phyloP scores from a whole-genome alignment of 1,140 invertebrate genomes.

The Drosophila murphyi region DNA sequence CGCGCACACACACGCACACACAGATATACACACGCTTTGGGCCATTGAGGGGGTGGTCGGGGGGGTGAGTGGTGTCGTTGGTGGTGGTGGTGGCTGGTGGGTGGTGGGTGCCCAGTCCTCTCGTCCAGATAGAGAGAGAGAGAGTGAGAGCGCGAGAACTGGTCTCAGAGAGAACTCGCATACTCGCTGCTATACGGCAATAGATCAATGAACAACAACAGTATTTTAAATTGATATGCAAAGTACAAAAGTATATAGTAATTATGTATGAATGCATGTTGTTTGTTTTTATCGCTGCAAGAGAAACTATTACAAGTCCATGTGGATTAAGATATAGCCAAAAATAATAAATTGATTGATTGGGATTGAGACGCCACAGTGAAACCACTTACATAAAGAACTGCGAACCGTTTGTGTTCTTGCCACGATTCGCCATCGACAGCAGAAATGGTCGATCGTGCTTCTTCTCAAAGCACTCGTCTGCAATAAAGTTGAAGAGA shows the following conservation, averaged over 20 bases:
- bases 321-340: background rate
- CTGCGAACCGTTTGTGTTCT: constrained; percentile 98
- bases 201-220: constrained; percentile 82
- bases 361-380: constrained; percentile 72
- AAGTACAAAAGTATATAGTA: constrained; percentile 88
- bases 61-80: background rate
- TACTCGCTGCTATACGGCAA: constrained; percentile 71
- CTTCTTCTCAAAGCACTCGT: constrained; percentile 96
- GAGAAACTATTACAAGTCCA: constrained; percentile 42
- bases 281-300: constrained; percentile 46
- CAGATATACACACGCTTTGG: background rate
- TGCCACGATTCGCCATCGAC: constrained; percentile 98
- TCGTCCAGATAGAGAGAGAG: background rate
- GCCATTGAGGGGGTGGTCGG: constrained; percentile 3
- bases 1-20: no score
- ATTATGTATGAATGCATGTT: constrained; percentile 34
- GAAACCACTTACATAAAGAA: constrained; percentile 95
- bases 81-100: background rate
- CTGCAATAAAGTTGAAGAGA: constrained; percentile 84
- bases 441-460: constrained; percentile 94
- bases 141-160: background rate
- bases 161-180: constrained; percentile 52
- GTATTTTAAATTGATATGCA: constrained; percentile 61
- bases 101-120: constrained; percentile 16
- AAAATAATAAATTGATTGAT: no score